These are phyloP conservation scores for Spinus olivaceus DNA, from an alignment of 2,797 vertebrate genomes.

Conservation along the genomic window DNA sequence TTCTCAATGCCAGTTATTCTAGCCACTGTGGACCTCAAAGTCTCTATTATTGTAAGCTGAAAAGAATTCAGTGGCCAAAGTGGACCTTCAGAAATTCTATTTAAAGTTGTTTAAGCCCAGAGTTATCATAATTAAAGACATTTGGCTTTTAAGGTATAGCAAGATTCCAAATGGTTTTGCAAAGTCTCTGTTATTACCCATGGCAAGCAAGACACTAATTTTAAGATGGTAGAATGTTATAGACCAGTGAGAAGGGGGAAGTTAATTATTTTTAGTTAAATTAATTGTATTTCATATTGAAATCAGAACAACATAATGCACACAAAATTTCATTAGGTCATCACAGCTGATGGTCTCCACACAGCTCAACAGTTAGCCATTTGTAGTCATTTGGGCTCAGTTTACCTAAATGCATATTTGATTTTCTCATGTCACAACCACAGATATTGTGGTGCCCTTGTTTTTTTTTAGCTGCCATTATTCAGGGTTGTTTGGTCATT, in stretches of 20 bases:
- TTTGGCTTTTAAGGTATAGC: background rate
- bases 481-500: background rate
- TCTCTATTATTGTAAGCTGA: background rate
- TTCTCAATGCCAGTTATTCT: background rate
- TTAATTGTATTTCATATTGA: background rate
- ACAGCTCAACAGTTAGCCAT: background rate
- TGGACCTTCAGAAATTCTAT: background rate
- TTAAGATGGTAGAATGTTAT: background rate
- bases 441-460: background rate
- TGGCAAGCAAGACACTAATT: background rate
- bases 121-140: background rate
- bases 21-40: background rate
- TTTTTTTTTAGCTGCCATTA: constrained; percentile 23
- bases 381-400: background rate
- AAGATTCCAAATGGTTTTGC: background rate
- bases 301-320: background rate
- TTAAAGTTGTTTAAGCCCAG: background rate
- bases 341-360: background rate
- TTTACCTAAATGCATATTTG: background rate
- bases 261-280: background rate
- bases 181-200: background rate
- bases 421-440: background rate
- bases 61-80: background rate
- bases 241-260: background rate
- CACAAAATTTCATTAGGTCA: background rate